Evolutionary conservation across 2,888 invertebrate species (phyloP), one percentile per base, ranked within the genome.

Genomic region (Leptinotarsa rubiginosa): DNA sequence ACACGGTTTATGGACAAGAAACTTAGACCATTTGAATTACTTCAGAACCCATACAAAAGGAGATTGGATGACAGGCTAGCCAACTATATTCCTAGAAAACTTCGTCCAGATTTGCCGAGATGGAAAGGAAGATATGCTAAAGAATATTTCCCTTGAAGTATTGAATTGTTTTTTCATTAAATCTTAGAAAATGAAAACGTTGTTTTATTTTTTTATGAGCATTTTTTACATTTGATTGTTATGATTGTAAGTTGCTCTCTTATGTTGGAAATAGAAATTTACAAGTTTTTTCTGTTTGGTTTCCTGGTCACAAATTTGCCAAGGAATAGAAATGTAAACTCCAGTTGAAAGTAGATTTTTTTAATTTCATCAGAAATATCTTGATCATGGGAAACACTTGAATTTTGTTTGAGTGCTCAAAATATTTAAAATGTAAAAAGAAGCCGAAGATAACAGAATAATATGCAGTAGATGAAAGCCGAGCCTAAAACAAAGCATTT

Each of bases 1-100:
- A 94, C 92, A 0, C 89, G 94, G 76, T 90, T 91, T 66, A 86
- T 92, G 87, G 95, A 96, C 69, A 89, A 92, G 10, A 92, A 90
- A 81, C 89, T 91, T 70, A 90, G 94, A 67, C 93, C 92, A 82
- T 96, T 94, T 86, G 93, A 95, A 86, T 87, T 91, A 72, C 88
- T 87, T n/a, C 86, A 90, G 22, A 91, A 93, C 86, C 92, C 92
- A 3, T 91, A 87, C 82, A 87, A 89, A n/a, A 90, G 94, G 77
- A 90, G 88, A 75, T 88, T 95, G 79, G 90, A 94, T 86, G 93
- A 94, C 41, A 92, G 94, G 84, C 82, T 88, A 10, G 91, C 92
- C 16, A 86, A 86, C 16, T 95, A 95, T 88, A 92, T 96, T 81
- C 94, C 95, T 0, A 93, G 92, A 85, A 89, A 84, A 52, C 83